A percentile compares a stretch with the other conserved stretches of the same genome.
phyloP scores from a whole-genome alignment of 2,888 invertebrate genomes.

The Noctuana brunneofusca region DNA sequence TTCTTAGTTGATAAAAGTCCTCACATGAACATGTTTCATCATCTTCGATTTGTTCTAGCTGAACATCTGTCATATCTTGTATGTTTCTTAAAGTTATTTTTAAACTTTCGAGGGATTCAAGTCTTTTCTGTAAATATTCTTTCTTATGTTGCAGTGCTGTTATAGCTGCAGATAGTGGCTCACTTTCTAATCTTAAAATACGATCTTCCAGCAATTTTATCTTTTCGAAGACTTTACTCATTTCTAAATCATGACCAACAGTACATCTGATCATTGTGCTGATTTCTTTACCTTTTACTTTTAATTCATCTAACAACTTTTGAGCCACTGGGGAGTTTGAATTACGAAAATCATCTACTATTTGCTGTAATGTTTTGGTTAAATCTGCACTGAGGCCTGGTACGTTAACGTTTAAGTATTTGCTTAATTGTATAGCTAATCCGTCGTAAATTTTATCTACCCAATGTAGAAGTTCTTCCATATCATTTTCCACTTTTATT shows the following conservation, averaged over 20 bases:
- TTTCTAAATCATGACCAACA: constrained; percentile 61
- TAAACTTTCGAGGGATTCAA: constrained; percentile 60
- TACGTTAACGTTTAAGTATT: constrained; percentile 56
- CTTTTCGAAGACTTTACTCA: constrained; percentile 64
- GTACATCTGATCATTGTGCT: constrained; percentile 61
- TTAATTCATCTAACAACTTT: constrained; percentile 57
- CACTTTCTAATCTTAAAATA: constrained; percentile 57
- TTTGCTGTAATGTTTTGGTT: constrained; percentile 64
- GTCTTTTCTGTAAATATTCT: constrained; percentile 59
- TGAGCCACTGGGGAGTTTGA: constrained; percentile 48
- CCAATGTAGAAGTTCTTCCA: constrained; percentile 65
- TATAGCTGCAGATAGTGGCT: constrained; percentile 60
- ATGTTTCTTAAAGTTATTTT: constrained; percentile 59
- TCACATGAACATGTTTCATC: constrained; percentile 61
- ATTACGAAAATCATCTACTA: constrained; percentile 58
- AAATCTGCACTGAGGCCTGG: constrained; percentile 58
- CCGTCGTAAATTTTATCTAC: constrained; percentile 68
- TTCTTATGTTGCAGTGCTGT: constrained; percentile 64
- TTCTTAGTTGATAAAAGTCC: constrained; percentile 68
- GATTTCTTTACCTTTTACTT: constrained; percentile 56
- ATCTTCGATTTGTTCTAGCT: constrained; percentile 47
- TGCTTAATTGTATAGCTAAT: constrained; percentile 55
- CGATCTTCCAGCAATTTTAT: constrained; percentile 61
- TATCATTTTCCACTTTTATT: constrained; percentile 48
- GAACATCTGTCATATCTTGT: constrained; percentile 46